A percentile compares a stretch with the other conserved stretches of the same genome.
Conservation (phyloP, 2,113 vertebrate genomes). For the Arenaria interpres region DNA sequence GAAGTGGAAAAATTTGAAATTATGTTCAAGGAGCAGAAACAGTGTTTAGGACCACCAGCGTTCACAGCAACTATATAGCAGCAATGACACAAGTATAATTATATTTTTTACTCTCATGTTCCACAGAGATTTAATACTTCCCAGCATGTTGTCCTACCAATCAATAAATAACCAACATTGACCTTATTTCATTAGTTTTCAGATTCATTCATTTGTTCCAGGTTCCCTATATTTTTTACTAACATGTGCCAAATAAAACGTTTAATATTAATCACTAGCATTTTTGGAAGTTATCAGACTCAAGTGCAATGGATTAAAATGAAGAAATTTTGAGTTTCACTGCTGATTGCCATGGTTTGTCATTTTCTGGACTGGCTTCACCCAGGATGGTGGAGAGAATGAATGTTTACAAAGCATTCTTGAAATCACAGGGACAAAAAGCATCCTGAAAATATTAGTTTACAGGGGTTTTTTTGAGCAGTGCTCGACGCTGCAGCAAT, state of each 20-base stretch:
- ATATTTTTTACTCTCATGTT: neutral
- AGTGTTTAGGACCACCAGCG: neutral
- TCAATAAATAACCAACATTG: neutral
- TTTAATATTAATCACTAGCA: neutral
- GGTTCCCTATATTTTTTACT: neutral
- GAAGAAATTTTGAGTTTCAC: neutral
- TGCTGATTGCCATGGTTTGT: neutral
- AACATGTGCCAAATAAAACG: neutral
- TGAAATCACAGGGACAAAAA: neutral
- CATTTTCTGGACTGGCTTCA: neutral
- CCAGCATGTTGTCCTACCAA: neutral
- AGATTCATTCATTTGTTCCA: neutral
- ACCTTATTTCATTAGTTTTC: neutral
- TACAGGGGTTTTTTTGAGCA: neutral
- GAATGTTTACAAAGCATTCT: neutral
- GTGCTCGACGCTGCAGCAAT: neutral
- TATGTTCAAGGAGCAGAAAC: neutral
- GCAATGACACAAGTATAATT: neutral
- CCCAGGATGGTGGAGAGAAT: neutral
- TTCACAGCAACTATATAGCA: neutral
- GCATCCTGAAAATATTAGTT: neutral
- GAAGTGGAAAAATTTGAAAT: neutral
- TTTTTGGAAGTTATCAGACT: neutral
- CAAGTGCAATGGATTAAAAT: neutral
- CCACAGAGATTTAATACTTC: neutral